Base-by-base conservation (phyloP, 2,888 invertebrate species). In the Onthophagus sagittarius region DNA sequence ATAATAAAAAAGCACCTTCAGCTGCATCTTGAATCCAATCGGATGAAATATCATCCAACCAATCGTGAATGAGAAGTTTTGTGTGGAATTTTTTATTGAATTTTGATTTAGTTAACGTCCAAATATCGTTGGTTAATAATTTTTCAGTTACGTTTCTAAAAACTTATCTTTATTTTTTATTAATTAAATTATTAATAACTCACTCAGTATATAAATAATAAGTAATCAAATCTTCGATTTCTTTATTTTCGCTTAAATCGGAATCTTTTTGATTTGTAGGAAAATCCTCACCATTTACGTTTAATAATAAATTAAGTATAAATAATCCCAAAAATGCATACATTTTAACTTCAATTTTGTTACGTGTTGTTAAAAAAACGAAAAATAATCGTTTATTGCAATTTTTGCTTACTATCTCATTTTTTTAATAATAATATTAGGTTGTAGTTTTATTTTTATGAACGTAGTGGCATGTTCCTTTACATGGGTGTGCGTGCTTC, bases 1-100 rank as follows among this genome's bases (percentile, higher is more conserved):
- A 1, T 9, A 64, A 5, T 11, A 31, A 67, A 32, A 23, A 67
- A 23, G 76, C 74, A 83, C 84, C 79, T 80, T 82, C 80, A 74
- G 80, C 76, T 82, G 84, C 82, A 76, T 84, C 82, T 11, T 76
- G 73, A 3, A 84, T 62, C 84, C 84, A 84, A 15, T 81, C 80
- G 0, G 81, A 79, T 69, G 83, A 77, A 73, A 78, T 80, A 2
- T 78, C 76, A 74, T 84, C 83, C 1, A 83, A 82, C 83, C 84
- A 84, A 33, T 83, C 84, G 76, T 84, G 84, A 31, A 83, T 81
- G 7, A 85, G 79, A 62, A 85, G 76, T 75, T 81, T 83, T 5
- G 82, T 82, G 5, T 81, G 79, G 64, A 80, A 74, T 70, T 77
- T 75, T 15, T 76, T 74, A 78, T 83, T 76, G 75, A 82, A 83